A percentile compares a stretch with the other conserved stretches of the same genome.
phyloP scores from a whole-genome alignment of 1,140 invertebrate genomes.

The Solenopsis fugax region DNA sequence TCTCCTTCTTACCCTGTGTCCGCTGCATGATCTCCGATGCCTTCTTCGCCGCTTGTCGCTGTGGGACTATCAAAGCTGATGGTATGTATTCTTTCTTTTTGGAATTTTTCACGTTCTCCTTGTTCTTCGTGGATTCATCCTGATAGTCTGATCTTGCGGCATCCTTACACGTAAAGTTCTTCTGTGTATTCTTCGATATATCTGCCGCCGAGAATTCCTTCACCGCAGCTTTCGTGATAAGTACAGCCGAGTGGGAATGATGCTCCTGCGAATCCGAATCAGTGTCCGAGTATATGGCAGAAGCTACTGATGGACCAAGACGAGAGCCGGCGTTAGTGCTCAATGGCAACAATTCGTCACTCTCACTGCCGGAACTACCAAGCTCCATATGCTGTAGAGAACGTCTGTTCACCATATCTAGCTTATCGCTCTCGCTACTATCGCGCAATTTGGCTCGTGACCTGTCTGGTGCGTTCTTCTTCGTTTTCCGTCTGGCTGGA shows the following conservation, averaged over 20 bases:
- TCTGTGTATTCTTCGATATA: conserved; percentile 81
- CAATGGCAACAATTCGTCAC: conserved; percentile 91
- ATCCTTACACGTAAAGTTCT: conserved; percentile 79
- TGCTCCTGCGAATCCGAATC: conserved; percentile 91
- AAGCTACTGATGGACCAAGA: conserved; percentile 83
- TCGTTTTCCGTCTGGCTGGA: conserved; percentile 79
- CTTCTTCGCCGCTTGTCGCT: conserved; percentile 96
- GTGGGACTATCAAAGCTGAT: conserved; percentile 95
- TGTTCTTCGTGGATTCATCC: conserved; percentile 72
- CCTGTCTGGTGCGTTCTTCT: conserved; percentile 81
- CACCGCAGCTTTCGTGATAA: conserved; percentile 93
- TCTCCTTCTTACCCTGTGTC: conserved; percentile 81
- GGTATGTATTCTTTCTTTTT: conserved; percentile 90
- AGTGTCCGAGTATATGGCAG: conserved; percentile 92
- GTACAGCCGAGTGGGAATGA: conserved; percentile 85
- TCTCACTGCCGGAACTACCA: conserved; percentile 90
- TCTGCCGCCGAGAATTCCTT: conserved; percentile 90
- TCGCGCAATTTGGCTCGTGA: conserved; percentile 73
- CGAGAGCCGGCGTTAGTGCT: conserved; percentile 81
- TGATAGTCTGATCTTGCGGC: conserved; percentile 71
- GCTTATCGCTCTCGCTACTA: conserved; percentile 82
- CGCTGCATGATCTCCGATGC: conserved; percentile 94
- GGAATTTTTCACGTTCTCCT: conserved; percentile 87
- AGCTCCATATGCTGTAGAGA: conserved; percentile 90
- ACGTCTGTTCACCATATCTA: conserved; percentile 80